These are phyloP conservation scores for Helleia helle DNA, from an alignment of 2,888 invertebrate species.

Conservation along the genomic window DNA sequence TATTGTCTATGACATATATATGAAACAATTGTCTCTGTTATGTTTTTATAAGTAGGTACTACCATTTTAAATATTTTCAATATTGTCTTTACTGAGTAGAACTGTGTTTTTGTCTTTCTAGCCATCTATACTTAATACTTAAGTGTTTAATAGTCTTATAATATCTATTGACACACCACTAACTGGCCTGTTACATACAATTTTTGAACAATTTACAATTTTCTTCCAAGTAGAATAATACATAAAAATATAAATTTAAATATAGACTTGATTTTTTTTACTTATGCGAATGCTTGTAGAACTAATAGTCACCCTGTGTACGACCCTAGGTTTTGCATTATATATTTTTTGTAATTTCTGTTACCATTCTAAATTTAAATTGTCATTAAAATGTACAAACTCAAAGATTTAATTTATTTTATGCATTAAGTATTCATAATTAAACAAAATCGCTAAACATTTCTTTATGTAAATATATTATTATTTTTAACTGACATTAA, in stretches of 20 bases:
- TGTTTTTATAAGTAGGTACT: too few species aligned
- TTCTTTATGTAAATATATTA: not conserved
- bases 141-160: not conserved
- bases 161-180: not conserved
- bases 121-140: not conserved
- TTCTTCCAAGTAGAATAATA: slow-evolving; percentile 3
- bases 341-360: not conserved
- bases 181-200: not conserved
- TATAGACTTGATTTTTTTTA: not conserved
- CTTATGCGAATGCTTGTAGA: not conserved
- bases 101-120: not conserved
- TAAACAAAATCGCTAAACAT: not conserved
- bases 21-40: too few species aligned
- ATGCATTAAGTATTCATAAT: too few species aligned
- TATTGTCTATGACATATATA: not conserved
- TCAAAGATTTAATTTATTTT: too few species aligned
- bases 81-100: too few species aligned
- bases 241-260: slow-evolving; percentile 3
- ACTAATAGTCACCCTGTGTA: slow-evolving; percentile 26
- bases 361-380: too few species aligned
- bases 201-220: not conserved
- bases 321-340: slow-evolving; percentile 24
- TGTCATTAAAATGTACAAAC: too few species aligned
- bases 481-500: too few species aligned
- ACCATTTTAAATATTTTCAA: too few species aligned